Percentiles rank a stretch among this genome's conserved stretches.
Evolutionary conservation across 2,113 vertebrate species (phyloP).

Genomic region (Arenaria interpres): DNA sequence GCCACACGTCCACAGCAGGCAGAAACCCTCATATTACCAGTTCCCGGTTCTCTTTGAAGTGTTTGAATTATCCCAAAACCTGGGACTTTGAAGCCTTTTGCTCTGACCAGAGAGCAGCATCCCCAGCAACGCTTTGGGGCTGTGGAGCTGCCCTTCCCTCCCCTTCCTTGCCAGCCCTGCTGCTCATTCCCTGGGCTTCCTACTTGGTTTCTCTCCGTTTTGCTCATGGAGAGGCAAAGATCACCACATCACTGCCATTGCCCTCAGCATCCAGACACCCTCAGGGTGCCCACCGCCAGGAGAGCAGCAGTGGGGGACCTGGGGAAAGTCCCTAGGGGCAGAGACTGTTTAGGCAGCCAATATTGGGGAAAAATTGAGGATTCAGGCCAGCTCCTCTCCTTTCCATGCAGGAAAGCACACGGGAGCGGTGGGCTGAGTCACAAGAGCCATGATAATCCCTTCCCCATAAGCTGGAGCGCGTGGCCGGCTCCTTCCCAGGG

Average conservation of each 20-base stretch:
- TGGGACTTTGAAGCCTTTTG: neutral
- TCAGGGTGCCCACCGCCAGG: fast-evolving
- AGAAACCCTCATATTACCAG: neutral
- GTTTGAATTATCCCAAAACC: neutral
- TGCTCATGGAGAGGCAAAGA: neutral
- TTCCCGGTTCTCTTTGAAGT: neutral
- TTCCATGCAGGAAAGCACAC: neutral
- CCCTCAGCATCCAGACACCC: neutral
- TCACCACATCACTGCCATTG: neutral
- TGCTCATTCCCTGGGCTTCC: neutral
- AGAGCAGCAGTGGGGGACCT: neutral
- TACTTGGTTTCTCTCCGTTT: neutral
- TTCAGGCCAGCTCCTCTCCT: neutral
- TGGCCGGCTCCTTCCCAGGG: neutral
- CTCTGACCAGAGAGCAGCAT: neutral
- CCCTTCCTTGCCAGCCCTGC: neutral
- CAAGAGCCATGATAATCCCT: neutral
- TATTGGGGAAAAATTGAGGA: neutral
- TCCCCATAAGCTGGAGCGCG: neutral
- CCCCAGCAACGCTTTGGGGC: fast-evolving
- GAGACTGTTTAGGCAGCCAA: neutral
- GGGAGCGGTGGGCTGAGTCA: neutral
- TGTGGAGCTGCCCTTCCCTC: fast-evolving
- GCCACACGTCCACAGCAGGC: fast-evolving
- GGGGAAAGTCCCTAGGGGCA: neutral